Evolutionary conservation across 1,140 invertebrate genomes (phyloP).

Genomic region (Drosophila chauvacae): DNA sequence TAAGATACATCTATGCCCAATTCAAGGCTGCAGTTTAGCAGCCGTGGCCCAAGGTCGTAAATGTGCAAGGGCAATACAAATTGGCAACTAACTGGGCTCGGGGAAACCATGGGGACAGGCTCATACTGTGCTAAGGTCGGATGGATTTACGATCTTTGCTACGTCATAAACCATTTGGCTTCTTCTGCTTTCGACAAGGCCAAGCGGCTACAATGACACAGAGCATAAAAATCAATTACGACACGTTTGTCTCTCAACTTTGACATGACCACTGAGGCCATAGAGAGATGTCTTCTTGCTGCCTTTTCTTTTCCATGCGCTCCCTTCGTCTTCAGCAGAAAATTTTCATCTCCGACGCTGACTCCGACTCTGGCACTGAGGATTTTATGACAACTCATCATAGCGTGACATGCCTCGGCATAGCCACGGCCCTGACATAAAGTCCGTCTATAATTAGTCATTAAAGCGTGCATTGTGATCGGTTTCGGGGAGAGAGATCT

Average conservation of each 20-base stretch:
- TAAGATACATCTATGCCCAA: background rate
- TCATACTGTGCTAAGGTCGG: conserved; percentile 16
- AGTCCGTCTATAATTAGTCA: conserved; percentile 79
- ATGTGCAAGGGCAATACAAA: conserved; percentile 60
- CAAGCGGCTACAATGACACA: conserved; percentile 70
- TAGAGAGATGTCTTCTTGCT: conserved; percentile 6
- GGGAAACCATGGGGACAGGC: conserved; percentile 20
- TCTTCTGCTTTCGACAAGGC: conserved; percentile 43
- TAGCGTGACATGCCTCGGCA: conserved; percentile 70
- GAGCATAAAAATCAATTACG: conserved; percentile 83
- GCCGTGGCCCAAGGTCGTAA: conserved; percentile 59
- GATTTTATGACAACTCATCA: conserved; percentile 83
- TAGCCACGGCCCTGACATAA: conserved; percentile 44
- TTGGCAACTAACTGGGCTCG: conserved; percentile 65
- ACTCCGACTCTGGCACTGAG: conserved; percentile 59
- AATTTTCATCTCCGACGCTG: conserved; percentile 21
- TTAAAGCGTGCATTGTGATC: conserved; percentile 80
- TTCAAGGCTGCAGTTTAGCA: conserved; percentile 56
- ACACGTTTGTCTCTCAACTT: conserved; percentile 78
- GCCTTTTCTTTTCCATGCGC: background rate
- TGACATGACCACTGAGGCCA: conserved; percentile 63
- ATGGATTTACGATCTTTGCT: conserved; percentile 71
- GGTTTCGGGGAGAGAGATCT: conserved; percentile 24
- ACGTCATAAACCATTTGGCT: conserved; percentile 48
- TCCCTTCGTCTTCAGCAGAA: conserved; percentile 22